These are phyloP conservation scores for Ptychadena robeensis DNA, from an alignment of 2,797 vertebrate species.

Conservation along the genomic window DNA sequence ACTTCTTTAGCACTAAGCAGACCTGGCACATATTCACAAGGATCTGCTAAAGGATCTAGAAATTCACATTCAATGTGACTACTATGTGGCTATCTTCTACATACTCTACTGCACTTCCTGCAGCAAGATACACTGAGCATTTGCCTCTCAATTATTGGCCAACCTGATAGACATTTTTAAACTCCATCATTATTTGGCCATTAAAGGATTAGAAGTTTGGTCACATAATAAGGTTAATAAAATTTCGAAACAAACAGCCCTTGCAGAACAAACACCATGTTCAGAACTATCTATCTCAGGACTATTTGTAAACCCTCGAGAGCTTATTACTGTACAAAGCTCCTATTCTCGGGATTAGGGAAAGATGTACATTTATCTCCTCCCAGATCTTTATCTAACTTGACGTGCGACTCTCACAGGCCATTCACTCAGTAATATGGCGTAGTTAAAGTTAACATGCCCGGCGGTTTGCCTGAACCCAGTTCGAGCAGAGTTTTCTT, in stretches of 20 bases:
- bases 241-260: no score
- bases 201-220: background rate
- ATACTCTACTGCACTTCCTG: background rate
- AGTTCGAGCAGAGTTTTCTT: no score
- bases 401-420: background rate
- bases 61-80: background rate
- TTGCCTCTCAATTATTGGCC: no score
- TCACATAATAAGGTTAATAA: no score
- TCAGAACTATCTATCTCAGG: no score
- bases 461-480: no score
- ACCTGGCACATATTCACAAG: conserved; percentile 23
- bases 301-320: no score
- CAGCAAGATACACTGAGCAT: background rate
- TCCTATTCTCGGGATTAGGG: background rate
- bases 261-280: no score
- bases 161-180: background rate
- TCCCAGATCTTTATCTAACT: background rate
- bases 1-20: conserved; percentile 28
- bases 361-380: background rate
- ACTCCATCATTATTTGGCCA: background rate
- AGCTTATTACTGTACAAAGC: background rate
- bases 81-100: background rate
- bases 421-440: background rate
- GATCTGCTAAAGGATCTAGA: background rate
- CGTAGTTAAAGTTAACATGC: background rate